Percentiles rank a stretch among this genome's conserved stretches.
These are phyloP conservation scores for Capitulum mitella DNA, from an alignment of 2,888 invertebrate species.

Conservation along the genomic window DNA sequence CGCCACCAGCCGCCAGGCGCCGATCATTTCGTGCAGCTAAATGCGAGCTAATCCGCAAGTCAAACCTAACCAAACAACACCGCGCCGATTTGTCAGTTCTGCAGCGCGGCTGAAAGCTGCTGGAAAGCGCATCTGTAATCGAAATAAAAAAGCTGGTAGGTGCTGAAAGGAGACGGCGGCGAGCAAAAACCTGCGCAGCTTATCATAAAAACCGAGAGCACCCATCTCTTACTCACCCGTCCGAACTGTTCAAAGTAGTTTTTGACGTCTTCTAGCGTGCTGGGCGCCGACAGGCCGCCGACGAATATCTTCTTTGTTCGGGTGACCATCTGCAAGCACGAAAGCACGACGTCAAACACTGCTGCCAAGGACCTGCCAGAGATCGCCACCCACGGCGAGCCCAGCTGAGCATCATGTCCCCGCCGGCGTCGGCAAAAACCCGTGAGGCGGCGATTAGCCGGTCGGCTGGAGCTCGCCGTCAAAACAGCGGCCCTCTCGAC, in stretches of 20 bases:
- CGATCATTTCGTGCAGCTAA: too few species aligned
- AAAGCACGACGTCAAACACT: background rate
- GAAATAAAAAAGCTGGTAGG: too few species aligned
- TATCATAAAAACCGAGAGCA: background rate
- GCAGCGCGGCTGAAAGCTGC: too few species aligned
- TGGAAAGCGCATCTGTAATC: too few species aligned
- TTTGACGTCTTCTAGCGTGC: constrained; percentile 99
- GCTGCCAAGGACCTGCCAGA: background rate
- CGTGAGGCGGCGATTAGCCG: background rate
- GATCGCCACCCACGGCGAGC: background rate
- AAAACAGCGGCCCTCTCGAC: background rate
- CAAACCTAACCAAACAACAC: too few species aligned
- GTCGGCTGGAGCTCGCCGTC: background rate
- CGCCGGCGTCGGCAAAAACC: background rate
- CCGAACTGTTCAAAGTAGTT: constrained; percentile 99
- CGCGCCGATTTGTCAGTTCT: too few species aligned
- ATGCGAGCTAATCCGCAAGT: too few species aligned
- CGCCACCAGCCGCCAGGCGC: too few species aligned
- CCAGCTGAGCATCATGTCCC: background rate
- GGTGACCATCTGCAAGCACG: constrained; percentile 87
- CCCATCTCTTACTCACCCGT: constrained; percentile 69
- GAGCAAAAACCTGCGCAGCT: background rate
- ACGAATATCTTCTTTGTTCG: constrained; percentile 99
- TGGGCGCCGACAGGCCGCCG: constrained; percentile 97
- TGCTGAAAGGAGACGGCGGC: background rate